Evolutionary conservation across 2,113 vertebrate genomes (phyloP).

Genomic region (Bubalus kerabau): DNA sequence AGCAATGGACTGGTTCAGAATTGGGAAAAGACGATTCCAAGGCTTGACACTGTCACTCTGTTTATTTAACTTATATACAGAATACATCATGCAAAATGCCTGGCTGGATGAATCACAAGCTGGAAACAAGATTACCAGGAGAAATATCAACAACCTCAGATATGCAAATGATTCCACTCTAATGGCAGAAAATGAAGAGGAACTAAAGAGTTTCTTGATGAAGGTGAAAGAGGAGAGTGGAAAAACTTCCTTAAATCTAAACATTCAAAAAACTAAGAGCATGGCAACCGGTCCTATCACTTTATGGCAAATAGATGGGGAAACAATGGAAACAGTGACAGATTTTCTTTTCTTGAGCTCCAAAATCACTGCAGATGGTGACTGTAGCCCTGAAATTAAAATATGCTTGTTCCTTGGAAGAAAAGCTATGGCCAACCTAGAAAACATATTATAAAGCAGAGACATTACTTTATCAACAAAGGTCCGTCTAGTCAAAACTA

Average conservation of each 20-base stretch:
- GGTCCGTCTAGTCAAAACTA: not conserved
- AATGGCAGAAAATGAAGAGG: not conserved
- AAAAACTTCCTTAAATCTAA: not conserved
- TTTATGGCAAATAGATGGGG: not conserved
- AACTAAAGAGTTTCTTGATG: not conserved
- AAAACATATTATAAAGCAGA: not conserved
- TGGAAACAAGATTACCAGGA: not conserved
- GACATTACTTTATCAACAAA: not conserved
- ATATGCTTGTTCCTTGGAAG: not conserved
- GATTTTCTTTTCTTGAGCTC: not conserved
- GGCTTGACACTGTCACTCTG: not conserved
- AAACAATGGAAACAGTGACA: not conserved
- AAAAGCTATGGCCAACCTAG: not conserved
- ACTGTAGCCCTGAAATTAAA: not conserved
- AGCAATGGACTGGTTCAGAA: not conserved
- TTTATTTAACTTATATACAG: not conserved
- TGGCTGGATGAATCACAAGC: not conserved
- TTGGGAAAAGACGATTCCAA: not conserved
- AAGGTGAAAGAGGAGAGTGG: not conserved
- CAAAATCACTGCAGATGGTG: not conserved
- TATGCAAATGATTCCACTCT: not conserved
- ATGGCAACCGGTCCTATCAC: not conserved
- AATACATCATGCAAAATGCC: not conserved
- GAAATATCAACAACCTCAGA: not conserved
- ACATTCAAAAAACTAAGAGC: not conserved